Percentiles rank a stretch among this genome's conserved stretches.
Conservation (phyloP, 2,113 vertebrate genomes). For the Cygnus atratus region DNA sequence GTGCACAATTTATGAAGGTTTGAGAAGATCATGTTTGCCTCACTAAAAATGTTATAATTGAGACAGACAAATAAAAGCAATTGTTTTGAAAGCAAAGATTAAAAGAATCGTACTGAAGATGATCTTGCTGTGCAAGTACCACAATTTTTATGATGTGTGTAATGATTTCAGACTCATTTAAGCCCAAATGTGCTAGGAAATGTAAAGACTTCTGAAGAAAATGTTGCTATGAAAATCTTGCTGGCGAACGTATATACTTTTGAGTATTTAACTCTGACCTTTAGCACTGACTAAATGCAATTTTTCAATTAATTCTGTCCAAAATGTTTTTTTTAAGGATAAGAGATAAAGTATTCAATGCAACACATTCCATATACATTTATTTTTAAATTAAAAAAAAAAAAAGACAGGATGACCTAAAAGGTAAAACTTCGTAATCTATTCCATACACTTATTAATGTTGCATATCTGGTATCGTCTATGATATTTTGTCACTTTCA, state of each 20-base stretch:
- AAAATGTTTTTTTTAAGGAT: not conserved
- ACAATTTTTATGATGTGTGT: not conserved
- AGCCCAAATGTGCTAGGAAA: not conserved
- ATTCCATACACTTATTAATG: not conserved
- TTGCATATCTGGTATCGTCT: not conserved
- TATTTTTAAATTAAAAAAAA: not conserved
- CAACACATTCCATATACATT: not conserved
- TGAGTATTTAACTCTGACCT: not conserved
- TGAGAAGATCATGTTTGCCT: not conserved
- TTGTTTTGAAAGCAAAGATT: constrained; percentile 14
- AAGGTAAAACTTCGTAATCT: not conserved
- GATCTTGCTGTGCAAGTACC: not conserved
- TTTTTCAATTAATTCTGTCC: not conserved
- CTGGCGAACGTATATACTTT: not conserved
- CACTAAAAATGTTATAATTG: not conserved
- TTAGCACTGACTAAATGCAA: not conserved
- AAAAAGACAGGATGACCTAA: accelerated
- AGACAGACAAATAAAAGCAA: constrained; percentile 25
- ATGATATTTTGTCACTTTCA: not conserved
- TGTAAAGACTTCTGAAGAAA: not conserved
- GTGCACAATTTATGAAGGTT: not conserved
- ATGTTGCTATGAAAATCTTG: not conserved
- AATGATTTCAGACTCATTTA: not conserved
- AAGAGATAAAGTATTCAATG: not conserved
- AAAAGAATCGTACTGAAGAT: not conserved